These are phyloP conservation scores for Rhinoraja longicauda DNA, from an alignment of 2,797 vertebrate genomes.

Conservation along the genomic window DNA sequence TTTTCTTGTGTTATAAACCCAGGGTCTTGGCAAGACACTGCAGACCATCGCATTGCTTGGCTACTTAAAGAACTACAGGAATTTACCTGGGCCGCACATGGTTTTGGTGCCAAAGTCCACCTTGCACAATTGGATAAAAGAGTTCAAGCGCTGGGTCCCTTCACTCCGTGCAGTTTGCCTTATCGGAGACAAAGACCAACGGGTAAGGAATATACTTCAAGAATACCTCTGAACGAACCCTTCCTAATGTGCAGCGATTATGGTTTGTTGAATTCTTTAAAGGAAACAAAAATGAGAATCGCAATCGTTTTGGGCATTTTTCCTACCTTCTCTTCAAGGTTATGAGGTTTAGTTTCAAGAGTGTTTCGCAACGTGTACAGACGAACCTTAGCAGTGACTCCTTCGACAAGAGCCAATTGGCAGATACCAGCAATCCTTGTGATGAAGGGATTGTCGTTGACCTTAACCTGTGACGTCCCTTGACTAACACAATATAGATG, in stretches of 20 bases:
- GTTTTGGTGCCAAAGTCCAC: conserved; percentile 81
- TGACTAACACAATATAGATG: neutral
- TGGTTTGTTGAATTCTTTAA: neutral
- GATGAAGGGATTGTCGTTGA: neutral
- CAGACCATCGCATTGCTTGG: conserved; percentile 77
- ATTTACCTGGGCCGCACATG: conserved; percentile 82
- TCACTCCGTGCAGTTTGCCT: conserved; percentile 75
- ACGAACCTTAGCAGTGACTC: neutral
- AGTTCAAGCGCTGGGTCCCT: conserved; percentile 80
- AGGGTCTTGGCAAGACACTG: conserved; percentile 79
- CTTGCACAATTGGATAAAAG: conserved; percentile 81
- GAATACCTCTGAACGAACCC: neutral
- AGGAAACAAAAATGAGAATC: neutral
- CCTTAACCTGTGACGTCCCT: neutral
- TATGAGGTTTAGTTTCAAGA: neutral
- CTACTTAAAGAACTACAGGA: conserved; percentile 78
- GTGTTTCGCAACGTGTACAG: neutral
- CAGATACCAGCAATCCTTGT: neutral
- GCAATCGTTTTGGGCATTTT: neutral
- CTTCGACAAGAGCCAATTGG: neutral
- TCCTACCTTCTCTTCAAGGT: neutral
- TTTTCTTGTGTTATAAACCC: conserved; percentile 43
- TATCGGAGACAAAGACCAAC: conserved; percentile 72
- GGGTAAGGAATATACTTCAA: conserved; percentile 57
- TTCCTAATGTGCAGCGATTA: neutral